Conservation (phyloP, 2,797 vertebrate genomes). For the Acipenser ruthenus region DNA sequence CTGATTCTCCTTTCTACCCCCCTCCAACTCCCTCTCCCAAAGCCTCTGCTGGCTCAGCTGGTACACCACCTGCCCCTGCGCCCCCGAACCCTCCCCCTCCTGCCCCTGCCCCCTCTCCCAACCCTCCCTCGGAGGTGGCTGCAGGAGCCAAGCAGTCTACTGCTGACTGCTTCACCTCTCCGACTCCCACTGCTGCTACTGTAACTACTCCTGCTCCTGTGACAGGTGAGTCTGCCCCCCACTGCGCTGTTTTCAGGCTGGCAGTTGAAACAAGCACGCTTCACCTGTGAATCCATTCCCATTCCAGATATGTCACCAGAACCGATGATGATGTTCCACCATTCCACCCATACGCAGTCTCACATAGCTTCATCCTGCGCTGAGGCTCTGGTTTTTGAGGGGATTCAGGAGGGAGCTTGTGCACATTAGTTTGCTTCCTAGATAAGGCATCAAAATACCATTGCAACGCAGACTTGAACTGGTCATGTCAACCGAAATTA, state of each 20-base stretch:
- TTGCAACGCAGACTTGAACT: too few species aligned
- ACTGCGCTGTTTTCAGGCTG: conserved; percentile 1
- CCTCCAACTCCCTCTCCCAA: conserved; percentile 34
- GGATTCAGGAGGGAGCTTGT: neutral
- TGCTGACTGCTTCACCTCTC: conserved; percentile 84
- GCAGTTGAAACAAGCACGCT: neutral
- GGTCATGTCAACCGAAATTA: too few species aligned
- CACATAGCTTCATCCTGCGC: conserved; percentile 7
- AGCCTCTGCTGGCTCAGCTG: conserved; percentile 60
- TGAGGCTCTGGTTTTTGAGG: neutral
- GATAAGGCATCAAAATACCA: too few species aligned
- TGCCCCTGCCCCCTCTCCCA: conserved; percentile 38
- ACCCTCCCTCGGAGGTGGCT: conserved; percentile 57
- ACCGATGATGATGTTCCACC: neutral
- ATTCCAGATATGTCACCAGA: too few species aligned
- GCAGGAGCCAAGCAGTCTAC: conserved; percentile 75
- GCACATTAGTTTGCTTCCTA: neutral
- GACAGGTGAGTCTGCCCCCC: conserved; percentile 77
- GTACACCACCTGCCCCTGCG: conserved; percentile 70
- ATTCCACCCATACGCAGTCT: conserved; percentile 22
- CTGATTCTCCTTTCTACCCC: conserved; percentile 45
- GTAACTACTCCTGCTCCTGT: conserved; percentile 63
- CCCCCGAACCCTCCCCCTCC: conserved; percentile 45
- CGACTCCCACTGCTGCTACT: conserved; percentile 62
- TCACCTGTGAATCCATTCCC: too few species aligned